phyloP scores from a whole-genome alignment of 1,140 invertebrate genomes.

The Coptotermes formosanus region DNA sequence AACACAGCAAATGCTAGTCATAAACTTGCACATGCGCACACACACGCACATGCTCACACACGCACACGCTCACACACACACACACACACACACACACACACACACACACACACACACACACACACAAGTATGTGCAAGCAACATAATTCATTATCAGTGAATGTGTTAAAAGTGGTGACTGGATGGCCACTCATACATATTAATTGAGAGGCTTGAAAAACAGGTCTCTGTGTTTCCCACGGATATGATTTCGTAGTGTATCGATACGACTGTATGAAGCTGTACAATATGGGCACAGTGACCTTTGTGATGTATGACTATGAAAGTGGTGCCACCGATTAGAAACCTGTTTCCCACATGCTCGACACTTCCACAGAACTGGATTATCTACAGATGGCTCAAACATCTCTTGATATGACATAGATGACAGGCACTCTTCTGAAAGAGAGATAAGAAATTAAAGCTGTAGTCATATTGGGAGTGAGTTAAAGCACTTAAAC shows the following conservation, averaged over 20 bases:
- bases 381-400: conserved; percentile 57
- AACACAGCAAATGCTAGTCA: too few relatives aligned
- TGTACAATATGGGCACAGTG: conserved; percentile 77
- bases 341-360: conserved; percentile 80
- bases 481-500: too few relatives aligned
- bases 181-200: neutral
- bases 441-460: conserved; percentile 27
- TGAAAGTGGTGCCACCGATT: conserved; percentile 86
- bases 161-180: too few relatives aligned
- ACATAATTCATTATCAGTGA: too few relatives aligned
- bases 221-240: conserved; percentile 67
- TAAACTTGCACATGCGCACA: too few relatives aligned
- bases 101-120: too few relatives aligned
- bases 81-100: too few relatives aligned
- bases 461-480: neutral
- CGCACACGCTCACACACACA: too few relatives aligned
- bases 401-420: conserved; percentile 79
- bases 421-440: conserved; percentile 44
- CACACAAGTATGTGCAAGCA: too few relatives aligned
- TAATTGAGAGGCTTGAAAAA: conserved; percentile 37
- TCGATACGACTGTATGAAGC: conserved; percentile 83
- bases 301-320: conserved; percentile 74
- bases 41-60: too few relatives aligned
- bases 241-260: conserved; percentile 72
- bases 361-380: conserved; percentile 66